Evolutionary conservation across 2,888 invertebrate genomes (phyloP).

Genomic region (Lampropteryx suffumata): DNA sequence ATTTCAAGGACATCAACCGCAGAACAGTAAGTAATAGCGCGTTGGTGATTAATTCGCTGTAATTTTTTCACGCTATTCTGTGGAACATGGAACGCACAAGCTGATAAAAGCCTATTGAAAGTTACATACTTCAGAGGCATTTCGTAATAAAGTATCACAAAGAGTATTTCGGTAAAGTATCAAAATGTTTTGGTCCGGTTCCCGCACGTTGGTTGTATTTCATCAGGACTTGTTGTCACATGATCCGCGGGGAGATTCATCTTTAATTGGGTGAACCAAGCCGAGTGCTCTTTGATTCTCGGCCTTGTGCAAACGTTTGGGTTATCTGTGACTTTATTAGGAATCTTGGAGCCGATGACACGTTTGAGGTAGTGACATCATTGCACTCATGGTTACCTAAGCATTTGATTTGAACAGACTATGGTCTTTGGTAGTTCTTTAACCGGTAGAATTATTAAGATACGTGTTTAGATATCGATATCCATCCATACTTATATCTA

Average conservation of each 20-base stretch:
- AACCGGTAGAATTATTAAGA: too few relatives aligned
- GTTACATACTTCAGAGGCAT: too few relatives aligned
- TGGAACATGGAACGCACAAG: too few relatives aligned
- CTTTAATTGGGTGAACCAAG: conserved; percentile 74
- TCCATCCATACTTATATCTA: too few relatives aligned
- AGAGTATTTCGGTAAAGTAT: conserved; percentile 44
- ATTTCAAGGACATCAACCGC: too few relatives aligned
- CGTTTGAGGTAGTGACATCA: conserved; percentile 24
- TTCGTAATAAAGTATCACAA: background rate
- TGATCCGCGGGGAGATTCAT: conserved; percentile 75
- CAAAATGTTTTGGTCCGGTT: conserved; percentile 42
- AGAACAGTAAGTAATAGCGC: too few relatives aligned
- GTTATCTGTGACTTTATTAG: conserved; percentile 53
- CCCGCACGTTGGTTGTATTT: conserved; percentile 61
- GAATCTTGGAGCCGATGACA: conserved; percentile 41
- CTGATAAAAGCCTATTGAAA: too few relatives aligned
- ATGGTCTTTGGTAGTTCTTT: too few relatives aligned
- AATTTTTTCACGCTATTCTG: too few relatives aligned
- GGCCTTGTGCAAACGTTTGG: conserved; percentile 41
- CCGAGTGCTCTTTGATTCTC: conserved; percentile 49
- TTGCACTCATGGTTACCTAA: background rate
- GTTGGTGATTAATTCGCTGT: too few relatives aligned
- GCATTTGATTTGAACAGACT: too few relatives aligned
- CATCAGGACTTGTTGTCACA: conserved; percentile 74
- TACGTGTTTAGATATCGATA: too few relatives aligned